Evolutionary conservation across 1,140 invertebrate species (phyloP), one percentile per base, ranked within the genome.

Genomic region (Teleopsis dalmanni): DNA sequence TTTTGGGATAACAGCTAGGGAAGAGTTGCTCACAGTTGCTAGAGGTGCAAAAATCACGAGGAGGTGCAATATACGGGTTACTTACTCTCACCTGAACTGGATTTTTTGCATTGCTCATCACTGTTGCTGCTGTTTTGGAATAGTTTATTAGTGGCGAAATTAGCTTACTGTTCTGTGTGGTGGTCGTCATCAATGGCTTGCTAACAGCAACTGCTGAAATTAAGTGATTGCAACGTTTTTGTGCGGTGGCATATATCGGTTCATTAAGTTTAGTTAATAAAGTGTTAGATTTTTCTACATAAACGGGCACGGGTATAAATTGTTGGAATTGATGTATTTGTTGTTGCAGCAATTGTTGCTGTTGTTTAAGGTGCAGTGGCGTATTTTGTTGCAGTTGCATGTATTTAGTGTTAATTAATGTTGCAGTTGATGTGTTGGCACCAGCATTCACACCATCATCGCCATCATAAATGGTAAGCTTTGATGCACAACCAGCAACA

Each of bases 211-310:
- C 47, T 37, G 64, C 57, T 33, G 60, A 59, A 31, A 51, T 57
- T 38, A 50, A 56, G 51, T 51, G 63, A 47, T 59, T 54, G 50
- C 56, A 53, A 45, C 54, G 44, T 48, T 66, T 64, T 66, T 69
- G 65, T 65, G 65, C 65, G 51, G 59, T 65, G 19, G 65, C 65
- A 41, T 69, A 69, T 51, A 69, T 61, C 29, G 65, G 65, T 40
- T 64, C 65, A 31, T 34, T 45, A 14, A 51, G 41, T 45, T 49
- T 49, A 34, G 42, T 49, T 27, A 45, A 40, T 21, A 37, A 26
- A 42, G 38, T 25, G 33, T 52, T 52, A 29, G 47, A 36, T 22
- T 43, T 41, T 31, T 40, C 35, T 21, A 52, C 34, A 16, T 26
- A 41, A 21, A 40, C 47, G 18, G 46, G 36, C 18, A 35, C 29